A percentile compares a stretch with the other conserved stretches of the same genome.
Evolutionary conservation across 1,140 invertebrate genomes (phyloP).

Genomic region (Cherax quadricarinatus): DNA sequence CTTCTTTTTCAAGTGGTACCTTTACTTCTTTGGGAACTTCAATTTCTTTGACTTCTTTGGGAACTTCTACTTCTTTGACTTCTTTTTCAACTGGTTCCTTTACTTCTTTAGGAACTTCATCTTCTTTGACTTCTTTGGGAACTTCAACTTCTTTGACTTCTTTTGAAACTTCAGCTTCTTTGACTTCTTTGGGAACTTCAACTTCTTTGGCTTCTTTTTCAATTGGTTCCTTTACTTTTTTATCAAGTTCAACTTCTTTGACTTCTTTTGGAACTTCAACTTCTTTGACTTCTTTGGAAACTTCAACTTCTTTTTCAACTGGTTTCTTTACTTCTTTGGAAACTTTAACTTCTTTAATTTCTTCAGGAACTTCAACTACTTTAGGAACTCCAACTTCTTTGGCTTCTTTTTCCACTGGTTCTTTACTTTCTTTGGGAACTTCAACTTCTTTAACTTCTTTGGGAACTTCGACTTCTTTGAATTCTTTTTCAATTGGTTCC

Average conservation of each 20-base stretch:
- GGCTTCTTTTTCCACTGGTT: not conserved
- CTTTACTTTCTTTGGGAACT: not conserved
- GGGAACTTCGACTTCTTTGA: not conserved
- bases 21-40: slow-evolving; percentile 39
- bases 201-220: not conserved
- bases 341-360: not conserved
- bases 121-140: slow-evolving; percentile 44
- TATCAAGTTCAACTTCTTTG: not conserved
- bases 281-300: not conserved
- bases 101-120: not conserved
- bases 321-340: not conserved
- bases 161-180: slow-evolving; percentile 34
- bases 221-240: not conserved
- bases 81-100: slow-evolving; percentile 74
- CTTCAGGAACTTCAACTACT: not conserved
- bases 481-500: not conserved
- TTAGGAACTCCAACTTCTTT: not conserved
- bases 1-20: not conserved
- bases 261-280: not conserved
- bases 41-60: not conserved
- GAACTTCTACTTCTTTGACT: slow-evolving; percentile 20
- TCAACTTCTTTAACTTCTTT: not conserved
- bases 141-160: slow-evolving; percentile 3
- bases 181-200: slow-evolving; percentile 10
- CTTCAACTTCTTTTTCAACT: not conserved